Evolutionary conservation across 1,140 invertebrate genomes (phyloP).

Genomic region (Drosophila melanica): DNA sequence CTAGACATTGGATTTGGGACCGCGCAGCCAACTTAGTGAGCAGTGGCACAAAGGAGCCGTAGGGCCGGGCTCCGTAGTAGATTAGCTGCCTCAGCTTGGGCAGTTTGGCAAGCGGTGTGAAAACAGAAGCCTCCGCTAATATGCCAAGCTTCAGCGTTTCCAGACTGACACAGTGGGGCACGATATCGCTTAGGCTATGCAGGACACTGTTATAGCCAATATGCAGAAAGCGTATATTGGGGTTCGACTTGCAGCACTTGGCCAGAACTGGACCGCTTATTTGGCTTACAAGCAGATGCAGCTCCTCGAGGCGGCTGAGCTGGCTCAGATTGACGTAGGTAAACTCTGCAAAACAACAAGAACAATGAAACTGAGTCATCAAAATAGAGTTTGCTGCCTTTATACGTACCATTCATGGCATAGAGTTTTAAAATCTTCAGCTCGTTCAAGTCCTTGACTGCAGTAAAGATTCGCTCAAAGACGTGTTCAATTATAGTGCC

Average conservation of each 20-base stretch:
- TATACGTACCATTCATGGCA: conserved; percentile 36
- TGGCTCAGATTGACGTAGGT: conserved; percentile 26
- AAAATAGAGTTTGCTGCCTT: no score
- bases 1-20: conserved; percentile 36
- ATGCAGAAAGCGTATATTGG: conserved; percentile 37
- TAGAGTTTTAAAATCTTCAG: conserved; percentile 40
- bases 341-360: conserved; percentile 30
- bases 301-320: conserved; percentile 27
- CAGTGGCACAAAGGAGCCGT: conserved; percentile 53
- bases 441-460: conserved; percentile 21
- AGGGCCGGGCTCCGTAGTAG: conserved; percentile 48
- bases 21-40: conserved; percentile 36
- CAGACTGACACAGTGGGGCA: conserved; percentile 47
- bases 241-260: conserved; percentile 56
- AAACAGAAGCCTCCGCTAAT: conserved; percentile 41
- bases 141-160: conserved; percentile 56
- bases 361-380: not conserved
- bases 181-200: conserved; percentile 41
- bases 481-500: conserved; percentile 20
- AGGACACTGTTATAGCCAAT: conserved; percentile 45
- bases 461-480: conserved; percentile 42
- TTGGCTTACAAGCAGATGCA: conserved; percentile 39
- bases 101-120: conserved; percentile 37
- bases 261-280: conserved; percentile 9
- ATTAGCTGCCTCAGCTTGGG: conserved; percentile 41